A percentile compares a stretch with the other conserved stretches of the same genome.
These are phyloP conservation scores for Saturnia pavonia DNA, from an alignment of 2,888 invertebrate genomes.

Conservation along the genomic window DNA sequence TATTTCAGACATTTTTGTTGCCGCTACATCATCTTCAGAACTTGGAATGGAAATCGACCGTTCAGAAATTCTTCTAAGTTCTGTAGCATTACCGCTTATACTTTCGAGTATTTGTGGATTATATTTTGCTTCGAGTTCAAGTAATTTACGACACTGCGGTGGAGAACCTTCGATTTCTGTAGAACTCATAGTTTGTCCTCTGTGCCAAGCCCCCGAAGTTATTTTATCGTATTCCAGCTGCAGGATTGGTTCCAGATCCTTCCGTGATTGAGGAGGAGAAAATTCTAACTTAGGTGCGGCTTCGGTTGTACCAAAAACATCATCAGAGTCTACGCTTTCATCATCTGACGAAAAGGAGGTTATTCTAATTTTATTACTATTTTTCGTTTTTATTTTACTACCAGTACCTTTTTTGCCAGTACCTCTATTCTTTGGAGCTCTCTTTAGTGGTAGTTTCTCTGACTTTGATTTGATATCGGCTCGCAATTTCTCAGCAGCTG, in stretches of 20 bases:
- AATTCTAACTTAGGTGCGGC: conserved; percentile 88
- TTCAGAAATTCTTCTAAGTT: conserved; percentile 87
- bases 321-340: conserved; percentile 89
- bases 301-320: conserved; percentile 89
- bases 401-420: conserved; percentile 81
- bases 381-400: conserved; percentile 82
- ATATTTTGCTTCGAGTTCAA: conserved; percentile 85
- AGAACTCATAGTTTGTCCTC: conserved; percentile 88
- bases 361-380: conserved; percentile 86
- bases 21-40: conserved; percentile 87
- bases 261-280: conserved; percentile 88
- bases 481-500: conserved; percentile 74
- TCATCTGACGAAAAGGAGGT: conserved; percentile 90
- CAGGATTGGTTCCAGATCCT: conserved; percentile 88
- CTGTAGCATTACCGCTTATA: conserved; percentile 84
- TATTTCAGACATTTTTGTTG: conserved; percentile 79
- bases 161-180: conserved; percentile 90
- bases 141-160: conserved; percentile 85
- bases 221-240: conserved; percentile 87
- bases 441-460: conserved; percentile 84
- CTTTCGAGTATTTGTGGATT: conserved; percentile 84
- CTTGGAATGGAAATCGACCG: conserved; percentile 89
- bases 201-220: conserved; percentile 85
- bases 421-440: conserved; percentile 83
- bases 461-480: conserved; percentile 81